A percentile compares a stretch with the other conserved stretches of the same genome.
These are phyloP conservation scores for Terrapene triunguis DNA, from an alignment of 2,113 vertebrate genomes.

Conservation along the genomic window DNA sequence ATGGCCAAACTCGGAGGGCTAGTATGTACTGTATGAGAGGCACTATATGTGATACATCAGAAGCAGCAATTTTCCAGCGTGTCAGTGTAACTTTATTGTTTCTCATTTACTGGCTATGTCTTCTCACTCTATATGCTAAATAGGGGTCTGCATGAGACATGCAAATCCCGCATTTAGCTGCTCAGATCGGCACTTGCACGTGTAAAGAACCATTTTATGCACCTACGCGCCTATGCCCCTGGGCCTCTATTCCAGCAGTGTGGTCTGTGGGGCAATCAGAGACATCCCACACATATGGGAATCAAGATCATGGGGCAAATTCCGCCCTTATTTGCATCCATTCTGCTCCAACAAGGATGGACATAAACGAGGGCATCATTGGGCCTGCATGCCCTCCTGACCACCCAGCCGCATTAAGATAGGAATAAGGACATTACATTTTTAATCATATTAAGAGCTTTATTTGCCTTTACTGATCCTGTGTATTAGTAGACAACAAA, in stretches of 20 bases:
- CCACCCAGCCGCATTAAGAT: not conserved
- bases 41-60: not conserved
- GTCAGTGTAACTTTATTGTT: not conserved
- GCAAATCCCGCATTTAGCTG: not conserved
- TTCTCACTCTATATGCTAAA: fast-evolving
- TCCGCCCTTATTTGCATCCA: not conserved
- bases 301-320: not conserved
- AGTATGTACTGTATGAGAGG: not conserved
- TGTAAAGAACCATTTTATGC: not conserved
- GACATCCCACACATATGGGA: not conserved
- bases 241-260: no score
- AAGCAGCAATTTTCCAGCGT: not conserved
- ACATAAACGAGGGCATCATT: not conserved
- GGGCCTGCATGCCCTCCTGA: not conserved
- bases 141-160: not conserved
- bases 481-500: not conserved
- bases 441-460: not conserved
- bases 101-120: not conserved
- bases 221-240: fast-evolving
- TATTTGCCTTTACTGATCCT: not conserved
- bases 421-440: constrained; percentile 26
- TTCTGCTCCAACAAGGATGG: fast-evolving
- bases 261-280: not conserved
- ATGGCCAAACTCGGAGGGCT: not conserved
- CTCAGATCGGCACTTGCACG: fast-evolving